Evolutionary conservation across 2,797 vertebrate species (phyloP).

Genomic region (Nothura maculosa): DNA sequence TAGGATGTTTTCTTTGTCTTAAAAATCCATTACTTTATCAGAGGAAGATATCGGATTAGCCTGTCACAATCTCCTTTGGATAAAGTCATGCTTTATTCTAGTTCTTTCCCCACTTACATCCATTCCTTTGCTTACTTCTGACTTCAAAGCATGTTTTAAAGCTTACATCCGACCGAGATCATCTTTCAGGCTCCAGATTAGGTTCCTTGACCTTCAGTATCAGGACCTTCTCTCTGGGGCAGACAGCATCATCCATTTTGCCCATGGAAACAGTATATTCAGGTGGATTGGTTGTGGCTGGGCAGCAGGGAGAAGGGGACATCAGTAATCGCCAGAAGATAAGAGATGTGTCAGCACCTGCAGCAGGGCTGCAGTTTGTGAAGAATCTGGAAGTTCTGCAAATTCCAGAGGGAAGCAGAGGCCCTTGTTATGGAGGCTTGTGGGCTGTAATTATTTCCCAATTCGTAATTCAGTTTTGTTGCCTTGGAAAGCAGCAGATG

Average conservation of each 20-base stretch:
- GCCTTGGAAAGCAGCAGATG: conserved; percentile 40
- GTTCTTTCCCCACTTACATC: not conserved
- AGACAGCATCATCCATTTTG: not conserved
- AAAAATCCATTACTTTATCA: conserved; percentile 59
- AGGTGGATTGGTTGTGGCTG: accelerated
- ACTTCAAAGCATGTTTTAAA: not conserved
- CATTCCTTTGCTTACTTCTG: conserved; percentile 16
- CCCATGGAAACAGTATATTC: accelerated
- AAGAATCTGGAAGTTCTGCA: not conserved
- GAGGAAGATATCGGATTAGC: conserved; percentile 28
- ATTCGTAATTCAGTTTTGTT: conserved; percentile 30
- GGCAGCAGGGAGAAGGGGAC: not conserved
- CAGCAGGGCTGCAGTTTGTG: not conserved
- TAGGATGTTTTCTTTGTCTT: conserved; percentile 23
- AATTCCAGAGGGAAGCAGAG: not conserved
- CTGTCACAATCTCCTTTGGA: conserved; percentile 11
- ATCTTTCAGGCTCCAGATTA: not conserved
- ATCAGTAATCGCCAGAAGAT: not conserved
- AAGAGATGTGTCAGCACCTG: not conserved
- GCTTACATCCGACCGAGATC: not conserved
- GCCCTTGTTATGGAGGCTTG: not conserved
- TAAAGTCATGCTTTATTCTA: not conserved
- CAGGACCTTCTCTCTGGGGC: accelerated
- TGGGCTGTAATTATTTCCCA: conserved; percentile 59
- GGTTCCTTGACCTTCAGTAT: accelerated